Conservation (phyloP, 1,140 invertebrate genomes). For the Trachymyrmex cornetzi region DNA sequence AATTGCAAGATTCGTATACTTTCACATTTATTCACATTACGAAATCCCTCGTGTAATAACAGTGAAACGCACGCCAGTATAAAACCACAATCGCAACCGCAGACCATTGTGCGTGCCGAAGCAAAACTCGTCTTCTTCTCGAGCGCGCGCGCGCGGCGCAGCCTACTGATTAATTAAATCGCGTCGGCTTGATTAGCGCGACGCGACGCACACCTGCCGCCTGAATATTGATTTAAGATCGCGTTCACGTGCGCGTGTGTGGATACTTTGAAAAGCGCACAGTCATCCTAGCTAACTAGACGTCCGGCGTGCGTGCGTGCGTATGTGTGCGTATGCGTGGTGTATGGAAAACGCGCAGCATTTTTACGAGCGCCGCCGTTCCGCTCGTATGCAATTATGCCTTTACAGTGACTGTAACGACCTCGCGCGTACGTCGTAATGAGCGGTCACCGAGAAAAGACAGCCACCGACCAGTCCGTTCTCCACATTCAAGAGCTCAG, state of each 20-base stretch:
- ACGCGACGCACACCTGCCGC: slow-evolving; percentile 54
- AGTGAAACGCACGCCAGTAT: background rate
- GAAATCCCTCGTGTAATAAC: background rate
- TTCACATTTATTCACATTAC: background rate
- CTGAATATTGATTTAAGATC: slow-evolving; percentile 67
- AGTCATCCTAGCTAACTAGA: slow-evolving; percentile 66
- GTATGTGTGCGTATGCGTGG: too few relatives aligned
- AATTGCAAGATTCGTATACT: background rate
- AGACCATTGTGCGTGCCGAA: background rate
- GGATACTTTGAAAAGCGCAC: slow-evolving; percentile 48
- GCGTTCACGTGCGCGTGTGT: slow-evolving; percentile 1
- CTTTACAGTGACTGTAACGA: slow-evolving; percentile 58
- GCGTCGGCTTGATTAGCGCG: slow-evolving; percentile 55
- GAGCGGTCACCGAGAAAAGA: slow-evolving; percentile 50
- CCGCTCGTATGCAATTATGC: slow-evolving; percentile 63
- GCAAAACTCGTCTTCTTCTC: slow-evolving; percentile 3
- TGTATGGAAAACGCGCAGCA: slow-evolving; percentile 56
- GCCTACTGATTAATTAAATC: slow-evolving; percentile 60
- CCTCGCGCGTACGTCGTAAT: slow-evolving; percentile 55
- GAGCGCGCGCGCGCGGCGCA: slow-evolving; percentile 21
- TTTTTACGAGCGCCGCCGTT: slow-evolving; percentile 58
- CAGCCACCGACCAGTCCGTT: slow-evolving; percentile 7
- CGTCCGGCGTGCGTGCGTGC: slow-evolving; percentile 15
- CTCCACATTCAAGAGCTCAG: slow-evolving; percentile 23
- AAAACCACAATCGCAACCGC: slow-evolving; percentile 19